phyloP scores from a whole-genome alignment of 2,888 invertebrate species.

The Ochropleura leucogaster region DNA sequence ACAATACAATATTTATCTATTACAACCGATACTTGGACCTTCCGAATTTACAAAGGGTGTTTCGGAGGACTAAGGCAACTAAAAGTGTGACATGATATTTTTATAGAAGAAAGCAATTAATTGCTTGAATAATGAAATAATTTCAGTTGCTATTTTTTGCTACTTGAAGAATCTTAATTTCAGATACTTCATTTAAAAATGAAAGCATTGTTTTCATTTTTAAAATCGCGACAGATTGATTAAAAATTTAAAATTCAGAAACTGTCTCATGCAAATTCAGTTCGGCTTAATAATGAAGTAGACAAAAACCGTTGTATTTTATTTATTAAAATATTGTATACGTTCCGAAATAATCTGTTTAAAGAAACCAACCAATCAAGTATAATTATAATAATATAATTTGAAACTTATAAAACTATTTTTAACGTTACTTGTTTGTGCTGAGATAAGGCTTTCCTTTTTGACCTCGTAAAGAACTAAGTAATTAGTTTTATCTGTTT shows the following conservation, averaged over 20 bases:
- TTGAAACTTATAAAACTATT: too few species aligned
- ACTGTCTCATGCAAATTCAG: conserved; percentile 33
- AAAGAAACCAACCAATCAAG: background rate
- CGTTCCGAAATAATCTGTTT: conserved; percentile 13
- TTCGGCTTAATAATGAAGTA: conserved; percentile 34
- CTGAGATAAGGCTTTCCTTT: too few species aligned
- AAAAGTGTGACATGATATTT: too few species aligned
- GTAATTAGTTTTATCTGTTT: too few species aligned
- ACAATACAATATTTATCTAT: too few species aligned
- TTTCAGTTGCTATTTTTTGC: background rate
- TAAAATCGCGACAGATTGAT: conserved; percentile 13
- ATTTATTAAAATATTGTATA: conserved; percentile 9
- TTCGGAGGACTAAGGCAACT: too few species aligned
- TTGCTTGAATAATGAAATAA: background rate
- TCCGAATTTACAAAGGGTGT: too few species aligned
- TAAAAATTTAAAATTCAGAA: conserved; percentile 11
- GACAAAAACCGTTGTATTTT: conserved; percentile 20
- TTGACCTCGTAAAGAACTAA: too few species aligned
- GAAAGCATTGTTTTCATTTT: conserved; percentile 12
- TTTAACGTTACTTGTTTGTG: too few species aligned
- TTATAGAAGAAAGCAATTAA: background rate
- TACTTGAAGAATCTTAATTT: conserved; percentile 1
- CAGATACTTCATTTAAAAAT: conserved; percentile 14
- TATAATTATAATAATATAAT: background rate
- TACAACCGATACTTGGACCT: too few species aligned